A percentile compares a stretch with the other conserved stretches of the same genome.
Conservation (phyloP, 1,140 invertebrate species). For the Eriosoma lanigerum region DNA sequence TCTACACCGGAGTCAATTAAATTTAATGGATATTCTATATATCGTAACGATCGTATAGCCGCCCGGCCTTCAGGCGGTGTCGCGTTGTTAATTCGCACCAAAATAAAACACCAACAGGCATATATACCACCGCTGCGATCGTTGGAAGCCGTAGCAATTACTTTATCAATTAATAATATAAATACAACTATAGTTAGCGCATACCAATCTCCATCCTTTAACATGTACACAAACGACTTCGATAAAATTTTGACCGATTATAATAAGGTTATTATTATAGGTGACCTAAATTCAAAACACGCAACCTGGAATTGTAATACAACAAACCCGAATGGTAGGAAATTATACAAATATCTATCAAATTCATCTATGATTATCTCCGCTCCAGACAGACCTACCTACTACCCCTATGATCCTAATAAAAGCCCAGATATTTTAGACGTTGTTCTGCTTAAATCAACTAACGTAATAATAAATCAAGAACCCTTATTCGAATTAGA, state of each 20-base stretch:
- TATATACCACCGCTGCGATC: not conserved
- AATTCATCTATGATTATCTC: not conserved
- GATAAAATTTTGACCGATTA: not conserved
- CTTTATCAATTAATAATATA: not conserved
- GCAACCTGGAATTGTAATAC: slow-evolving; percentile 1
- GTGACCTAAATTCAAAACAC: slow-evolving; percentile 23
- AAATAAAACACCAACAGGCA: slow-evolving; percentile 24
- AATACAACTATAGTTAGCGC: not conserved
- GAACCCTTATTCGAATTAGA: not conserved
- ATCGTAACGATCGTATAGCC: not conserved
- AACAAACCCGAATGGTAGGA: not conserved
- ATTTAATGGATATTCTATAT: slow-evolving; percentile 12
- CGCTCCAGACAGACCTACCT: not conserved
- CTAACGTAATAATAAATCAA: not conserved
- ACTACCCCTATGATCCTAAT: not conserved
- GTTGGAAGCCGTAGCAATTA: not conserved
- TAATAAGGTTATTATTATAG: not conserved
- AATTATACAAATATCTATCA: slow-evolving; percentile 17
- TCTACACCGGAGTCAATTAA: not conserved
- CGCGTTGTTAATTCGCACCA: not conserved
- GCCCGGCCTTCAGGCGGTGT: slow-evolving; percentile 7
- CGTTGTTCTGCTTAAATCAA: not conserved
- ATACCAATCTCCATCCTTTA: not conserved
- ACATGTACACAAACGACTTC: not conserved
- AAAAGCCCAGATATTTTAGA: slow-evolving; percentile 6